Evolutionary conservation across 2,113 vertebrate species (phyloP), one percentile per base, ranked within the genome.

Genomic region (Antennarius striatus): DNA sequence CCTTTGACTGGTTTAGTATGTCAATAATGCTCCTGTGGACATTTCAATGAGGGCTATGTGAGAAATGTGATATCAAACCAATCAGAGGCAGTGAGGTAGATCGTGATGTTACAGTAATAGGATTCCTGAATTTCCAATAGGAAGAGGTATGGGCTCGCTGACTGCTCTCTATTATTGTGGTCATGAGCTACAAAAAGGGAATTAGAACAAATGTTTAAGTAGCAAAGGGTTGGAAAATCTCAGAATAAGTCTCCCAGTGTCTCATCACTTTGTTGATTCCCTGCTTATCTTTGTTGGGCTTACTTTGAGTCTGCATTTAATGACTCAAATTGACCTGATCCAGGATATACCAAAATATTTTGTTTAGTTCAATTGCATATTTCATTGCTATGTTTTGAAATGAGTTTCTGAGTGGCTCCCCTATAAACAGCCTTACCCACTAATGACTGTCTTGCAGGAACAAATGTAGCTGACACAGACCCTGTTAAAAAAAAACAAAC

Each of bases 401-500:
- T 57, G 16, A 4, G 42, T 54, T 56, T 48, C 56, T 63, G 30
- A 88, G 78, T 78, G 49, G 53, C 59, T 81, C 40, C 71, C 63
- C 62, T 75, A 75, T 68, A 66, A 80, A 83, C 63, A 79, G 70
- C 73, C 73, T 48, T 69, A 58, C 75, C 53, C 68, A 64, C 72
- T 85, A 87, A 88, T 82, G 80, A 86, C 59, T 77, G 65, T 82
- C 81, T 88, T 74, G 68, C 56, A 84, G 85, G 80, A 84, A 82
- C 77, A 82, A 79, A 82, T 85, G 78, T 71, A 61, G 77, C 79
- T 48, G 73, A 81, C 84, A 81, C 68, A 68, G 46, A 42, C 60
- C 7, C 4, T 4, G 45, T 83, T 86, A 74, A 85, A 75, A 69
- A 73, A 43, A 67, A 50, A 22, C 68, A 66, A 66, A 77, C 71